Evolutionary conservation across 2,888 invertebrate species (phyloP).

Genomic region (Junonia oenone): DNA sequence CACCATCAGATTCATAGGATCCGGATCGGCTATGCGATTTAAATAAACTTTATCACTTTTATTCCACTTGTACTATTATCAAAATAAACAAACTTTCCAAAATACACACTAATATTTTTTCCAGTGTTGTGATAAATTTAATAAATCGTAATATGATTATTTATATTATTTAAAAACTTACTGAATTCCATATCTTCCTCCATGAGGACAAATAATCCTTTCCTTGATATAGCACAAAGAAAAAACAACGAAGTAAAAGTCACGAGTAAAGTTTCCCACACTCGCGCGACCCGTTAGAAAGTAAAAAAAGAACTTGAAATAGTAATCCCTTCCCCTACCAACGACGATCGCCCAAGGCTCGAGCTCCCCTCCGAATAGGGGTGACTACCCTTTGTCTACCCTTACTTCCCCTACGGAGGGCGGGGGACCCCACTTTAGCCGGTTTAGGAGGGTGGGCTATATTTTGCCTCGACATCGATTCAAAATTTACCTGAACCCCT

Average conservation of each 20-base stretch:
- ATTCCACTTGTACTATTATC: not conserved
- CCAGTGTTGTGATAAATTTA: not conserved
- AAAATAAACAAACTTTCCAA: not conserved
- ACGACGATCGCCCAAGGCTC: conserved; percentile 63
- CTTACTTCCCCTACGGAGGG: conserved; percentile 68
- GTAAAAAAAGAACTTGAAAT: conserved; percentile 59
- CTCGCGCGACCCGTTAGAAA: conserved; percentile 42
- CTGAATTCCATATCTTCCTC: conserved; percentile 12
- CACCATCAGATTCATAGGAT: conserved; percentile 44
- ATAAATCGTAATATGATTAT: not conserved
- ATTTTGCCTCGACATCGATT: conserved; percentile 56
- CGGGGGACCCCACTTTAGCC: conserved; percentile 70
- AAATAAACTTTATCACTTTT: not conserved
- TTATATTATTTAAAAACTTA: not conserved
- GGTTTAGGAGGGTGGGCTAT: conserved; percentile 63
- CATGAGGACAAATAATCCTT: conserved; percentile 6
- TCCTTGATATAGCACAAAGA: conserved; percentile 2
- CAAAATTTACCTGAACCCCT: conserved; percentile 21
- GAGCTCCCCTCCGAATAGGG: conserved; percentile 70
- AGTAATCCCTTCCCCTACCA: conserved; percentile 61
- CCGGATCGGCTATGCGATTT: conserved; percentile 24
- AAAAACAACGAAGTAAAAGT: conserved; percentile 16
- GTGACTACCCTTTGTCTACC: conserved; percentile 75
- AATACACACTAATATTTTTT: not conserved
- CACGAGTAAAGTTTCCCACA: conserved; percentile 38